A percentile compares a stretch with the other conserved stretches of the same genome.
These are phyloP conservation scores for Mionectes macconnelli DNA, from an alignment of 2,113 vertebrate species.

Conservation along the genomic window DNA sequence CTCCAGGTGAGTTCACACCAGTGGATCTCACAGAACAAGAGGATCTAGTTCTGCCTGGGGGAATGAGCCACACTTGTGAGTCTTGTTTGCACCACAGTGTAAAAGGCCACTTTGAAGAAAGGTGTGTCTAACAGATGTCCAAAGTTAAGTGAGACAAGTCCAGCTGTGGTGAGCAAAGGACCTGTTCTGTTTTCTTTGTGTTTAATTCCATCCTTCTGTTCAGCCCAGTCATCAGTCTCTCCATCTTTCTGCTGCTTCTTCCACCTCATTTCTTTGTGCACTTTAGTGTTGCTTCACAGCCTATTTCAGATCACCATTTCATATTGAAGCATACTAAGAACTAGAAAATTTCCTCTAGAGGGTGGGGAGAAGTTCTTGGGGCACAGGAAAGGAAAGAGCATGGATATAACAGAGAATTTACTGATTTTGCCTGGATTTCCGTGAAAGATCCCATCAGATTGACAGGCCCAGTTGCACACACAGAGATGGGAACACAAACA, in stretches of 20 bases:
- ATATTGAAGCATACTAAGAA: not conserved
- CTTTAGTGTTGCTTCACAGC: not conserved
- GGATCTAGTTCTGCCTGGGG: not conserved
- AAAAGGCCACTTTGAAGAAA: not conserved
- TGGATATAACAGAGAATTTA: not conserved
- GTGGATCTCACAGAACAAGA: not conserved
- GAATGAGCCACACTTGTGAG: not conserved
- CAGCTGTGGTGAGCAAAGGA: not conserved
- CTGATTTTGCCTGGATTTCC: not conserved
- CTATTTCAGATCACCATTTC: not conserved
- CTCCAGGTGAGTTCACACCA: not conserved
- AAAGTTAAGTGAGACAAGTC: not conserved
- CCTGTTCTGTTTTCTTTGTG: not conserved
- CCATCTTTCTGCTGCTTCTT: not conserved
- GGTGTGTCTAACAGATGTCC: not conserved
- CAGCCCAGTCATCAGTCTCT: not conserved
- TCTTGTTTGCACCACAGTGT: not conserved
- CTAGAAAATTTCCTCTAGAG: not conserved
- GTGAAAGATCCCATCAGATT: not conserved
- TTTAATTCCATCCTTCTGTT: not conserved
- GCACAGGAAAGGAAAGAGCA: not conserved
- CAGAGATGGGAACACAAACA: not conserved
- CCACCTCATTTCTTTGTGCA: not conserved
- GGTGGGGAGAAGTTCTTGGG: not conserved
- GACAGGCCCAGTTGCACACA: not conserved